These are phyloP conservation scores for Volucella inflata DNA, from an alignment of 2,888 invertebrate genomes.

Conservation along the genomic window DNA sequence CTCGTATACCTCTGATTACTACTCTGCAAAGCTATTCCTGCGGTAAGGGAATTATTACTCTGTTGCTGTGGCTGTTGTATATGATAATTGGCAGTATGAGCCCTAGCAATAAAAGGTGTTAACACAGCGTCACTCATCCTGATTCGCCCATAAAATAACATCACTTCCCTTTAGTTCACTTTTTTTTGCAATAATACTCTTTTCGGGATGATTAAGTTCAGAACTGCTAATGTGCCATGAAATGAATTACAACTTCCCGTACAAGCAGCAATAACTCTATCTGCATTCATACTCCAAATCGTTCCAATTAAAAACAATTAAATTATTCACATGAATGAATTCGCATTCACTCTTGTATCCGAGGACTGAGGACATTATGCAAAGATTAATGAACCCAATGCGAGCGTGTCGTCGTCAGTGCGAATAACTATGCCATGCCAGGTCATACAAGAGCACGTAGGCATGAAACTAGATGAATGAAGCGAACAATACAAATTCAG, in stretches of 20 bases:
- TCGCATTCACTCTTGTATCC: constrained; percentile 39
- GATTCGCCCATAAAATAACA: no score
- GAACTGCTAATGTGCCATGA: constrained; percentile 39
- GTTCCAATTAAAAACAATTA: constrained; percentile 61
- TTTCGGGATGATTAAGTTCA: constrained; percentile 14
- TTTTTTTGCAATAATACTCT: neutral
- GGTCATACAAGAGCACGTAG: constrained; percentile 26
- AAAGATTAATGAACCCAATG: constrained; percentile 59
- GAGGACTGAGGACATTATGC: constrained; percentile 35
- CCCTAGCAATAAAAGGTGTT: no score
- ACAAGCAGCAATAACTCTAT: neutral
- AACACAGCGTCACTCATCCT: no score
- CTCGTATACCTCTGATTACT: no score
- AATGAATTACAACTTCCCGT: neutral
- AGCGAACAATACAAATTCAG: constrained; percentile 27
- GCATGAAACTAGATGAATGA: constrained; percentile 24
- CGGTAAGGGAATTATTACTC: no score
- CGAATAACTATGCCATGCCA: constrained; percentile 6
- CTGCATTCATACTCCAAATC: constrained; percentile 2
- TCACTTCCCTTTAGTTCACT: neutral
- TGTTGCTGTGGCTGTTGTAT: no score
- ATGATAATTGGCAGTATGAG: no score
- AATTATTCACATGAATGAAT: constrained; percentile 53
- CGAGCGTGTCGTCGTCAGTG: constrained; percentile 6
- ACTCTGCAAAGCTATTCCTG: no score